phyloP scores from a whole-genome alignment of 2,797 vertebrate genomes.

The Liparis tanakae region DNA sequence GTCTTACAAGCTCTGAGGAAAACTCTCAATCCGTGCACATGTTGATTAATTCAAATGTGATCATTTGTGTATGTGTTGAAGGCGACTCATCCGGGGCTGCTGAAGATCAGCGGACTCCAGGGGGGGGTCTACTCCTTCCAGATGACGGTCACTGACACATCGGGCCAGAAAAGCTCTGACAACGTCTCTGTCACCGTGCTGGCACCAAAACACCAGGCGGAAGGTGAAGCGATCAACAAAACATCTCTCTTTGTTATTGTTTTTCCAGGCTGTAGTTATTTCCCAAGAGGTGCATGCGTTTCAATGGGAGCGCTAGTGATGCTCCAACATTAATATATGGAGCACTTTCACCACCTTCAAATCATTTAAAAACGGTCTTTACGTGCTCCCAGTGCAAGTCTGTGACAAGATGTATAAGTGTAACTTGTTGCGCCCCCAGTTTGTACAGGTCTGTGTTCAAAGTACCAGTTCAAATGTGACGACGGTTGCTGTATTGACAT shows the following conservation, averaged over 20 bases:
- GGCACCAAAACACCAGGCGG: conserved; percentile 83
- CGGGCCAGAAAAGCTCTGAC: conserved; percentile 90
- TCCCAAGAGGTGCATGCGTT: not conserved
- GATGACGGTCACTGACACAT: conserved; percentile 89
- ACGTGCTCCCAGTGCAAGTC: not conserved
- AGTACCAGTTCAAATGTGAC: conserved; percentile 95
- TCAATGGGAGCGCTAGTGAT: not conserved
- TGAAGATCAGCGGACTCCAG: conserved; percentile 89
- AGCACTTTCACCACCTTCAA: not conserved
- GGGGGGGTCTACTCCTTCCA: conserved; percentile 90
- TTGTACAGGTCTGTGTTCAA: conserved; percentile 88
- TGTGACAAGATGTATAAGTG: not conserved
- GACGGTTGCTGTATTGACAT: conserved; percentile 97
- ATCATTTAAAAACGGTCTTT: not conserved
- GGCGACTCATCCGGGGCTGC: conserved; percentile 91
- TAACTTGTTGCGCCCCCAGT: conserved; percentile 72
- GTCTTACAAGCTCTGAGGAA: not conserved
- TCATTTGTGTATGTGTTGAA: conserved; percentile 55
- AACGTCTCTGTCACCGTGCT: conserved; percentile 91
- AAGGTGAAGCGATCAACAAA: conserved; percentile 76
- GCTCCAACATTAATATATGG: not conserved
- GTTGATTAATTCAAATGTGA: not conserved
- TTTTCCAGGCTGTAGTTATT: not conserved
- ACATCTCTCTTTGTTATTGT: not conserved
- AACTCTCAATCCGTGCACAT: not conserved